Base-by-base conservation (phyloP, 64 coral and sea anemone species). In the Montipora capricornis region DNA sequence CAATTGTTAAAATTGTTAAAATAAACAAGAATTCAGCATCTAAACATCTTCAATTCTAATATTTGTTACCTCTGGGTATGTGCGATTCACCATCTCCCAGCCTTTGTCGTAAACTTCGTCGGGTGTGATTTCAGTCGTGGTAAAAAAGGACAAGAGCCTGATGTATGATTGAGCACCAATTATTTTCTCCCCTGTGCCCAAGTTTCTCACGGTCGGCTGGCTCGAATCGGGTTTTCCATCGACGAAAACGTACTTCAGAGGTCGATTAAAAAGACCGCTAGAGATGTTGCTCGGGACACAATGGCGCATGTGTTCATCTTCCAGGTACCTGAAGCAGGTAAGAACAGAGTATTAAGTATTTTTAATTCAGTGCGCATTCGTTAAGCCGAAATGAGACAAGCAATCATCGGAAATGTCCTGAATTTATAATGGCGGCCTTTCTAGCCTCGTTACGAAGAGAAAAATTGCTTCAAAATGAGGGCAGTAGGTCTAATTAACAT, bases 271-370 rank as follows among this genome's bases (percentile, higher is more conserved):
- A 74, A 93, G 84, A 74, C 92, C 92, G 51, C 92, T 93, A n/a
- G 92, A 93, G 10, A 88, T 68, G 48, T 87, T 88, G 50, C 92
- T 93, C 10, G 92, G 92, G 29, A 93, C 92, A 20, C 92, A 93
- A 37, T 93, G 92, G 11, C 62, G 11, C 61, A 80, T 53, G 66
- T 93, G 49, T 7, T 93, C 92, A 4, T 81, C 74, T 52, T 88
- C 92, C 17, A 93, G 48, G 24, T 79, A 93, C 4, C 92, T 93
- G 48, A 80, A n/a, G 22, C 13, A 69, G 14, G 5, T 68, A 20
- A 46, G 0, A 19, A 78, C 7, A 50, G 4, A 15, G 44, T 0
- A 0, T 45, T 45, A 12, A 13, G 26, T 46, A 73, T 24, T 8
- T 16, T 8, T 20, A 73, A 24, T 20, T 73, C 5, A 19, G 4